phyloP scores from a whole-genome alignment of 2,113 vertebrate genomes.

The Pituophis catenifer region DNA sequence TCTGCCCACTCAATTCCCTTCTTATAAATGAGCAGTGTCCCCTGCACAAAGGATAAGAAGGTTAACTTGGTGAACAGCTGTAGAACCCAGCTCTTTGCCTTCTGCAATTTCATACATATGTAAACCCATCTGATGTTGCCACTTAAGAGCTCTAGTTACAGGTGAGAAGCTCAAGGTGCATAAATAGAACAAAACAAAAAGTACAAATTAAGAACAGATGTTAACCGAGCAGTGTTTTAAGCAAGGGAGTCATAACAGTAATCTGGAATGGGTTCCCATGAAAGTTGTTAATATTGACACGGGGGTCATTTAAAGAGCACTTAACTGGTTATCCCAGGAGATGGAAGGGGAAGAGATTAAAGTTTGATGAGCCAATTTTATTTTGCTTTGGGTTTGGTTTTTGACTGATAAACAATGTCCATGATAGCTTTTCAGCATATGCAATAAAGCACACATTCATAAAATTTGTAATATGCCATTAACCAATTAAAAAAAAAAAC shows the following conservation, averaged over 20 bases:
- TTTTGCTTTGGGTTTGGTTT: neutral
- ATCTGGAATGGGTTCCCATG: conserved; percentile 65
- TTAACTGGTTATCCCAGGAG: conserved; percentile 56
- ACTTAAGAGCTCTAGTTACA: conserved; percentile 31
- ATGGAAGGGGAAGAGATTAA: conserved; percentile 61
- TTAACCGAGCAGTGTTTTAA: conserved; percentile 61
- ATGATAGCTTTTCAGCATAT: conserved; percentile 52
- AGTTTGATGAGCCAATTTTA: conserved; percentile 28
- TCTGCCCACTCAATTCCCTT: neutral
- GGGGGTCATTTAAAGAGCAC: conserved; percentile 64
- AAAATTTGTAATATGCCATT: conserved; percentile 53
- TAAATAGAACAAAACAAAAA: conserved; percentile 44
- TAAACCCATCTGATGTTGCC: conserved; percentile 32
- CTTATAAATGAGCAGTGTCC: conserved; percentile 18
- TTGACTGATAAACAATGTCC: conserved; percentile 4
- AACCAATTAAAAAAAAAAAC: conserved; percentile 43
- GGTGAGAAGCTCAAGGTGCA: conserved; percentile 23
- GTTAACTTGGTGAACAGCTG: conserved; percentile 27
- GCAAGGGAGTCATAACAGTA: conserved; percentile 63
- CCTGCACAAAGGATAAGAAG: conserved; percentile 14
- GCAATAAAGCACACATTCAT: conserved; percentile 40
- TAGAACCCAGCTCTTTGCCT: neutral
- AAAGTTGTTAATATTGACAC: conserved; percentile 69
- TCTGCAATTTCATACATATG: conserved; percentile 32
- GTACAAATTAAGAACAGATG: conserved; percentile 64